Evolutionary conservation across 2,888 invertebrate genomes (phyloP).

Genomic region (Caenorhabditis auriculariae): DNA sequence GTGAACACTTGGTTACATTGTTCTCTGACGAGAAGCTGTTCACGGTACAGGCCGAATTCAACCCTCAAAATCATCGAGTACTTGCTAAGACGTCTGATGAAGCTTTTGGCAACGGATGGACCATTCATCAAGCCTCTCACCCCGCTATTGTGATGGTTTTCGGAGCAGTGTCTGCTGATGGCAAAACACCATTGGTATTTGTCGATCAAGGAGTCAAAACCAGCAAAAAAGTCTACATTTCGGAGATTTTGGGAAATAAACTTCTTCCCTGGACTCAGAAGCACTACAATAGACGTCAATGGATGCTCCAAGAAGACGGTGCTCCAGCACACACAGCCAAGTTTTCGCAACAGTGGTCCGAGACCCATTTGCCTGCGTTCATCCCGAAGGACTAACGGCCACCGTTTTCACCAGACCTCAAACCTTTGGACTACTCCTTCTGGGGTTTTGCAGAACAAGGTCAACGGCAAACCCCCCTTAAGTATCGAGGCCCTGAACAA

Average conservation of each 20-base stretch:
- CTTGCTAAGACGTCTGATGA: background rate
- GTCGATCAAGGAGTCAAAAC: background rate
- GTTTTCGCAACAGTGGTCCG: too few relatives aligned
- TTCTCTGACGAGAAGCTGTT: slow-evolving; percentile 3
- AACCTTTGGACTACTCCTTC: too few relatives aligned
- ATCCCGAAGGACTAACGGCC: too few relatives aligned
- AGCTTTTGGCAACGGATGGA: background rate
- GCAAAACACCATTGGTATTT: slow-evolving; percentile 4
- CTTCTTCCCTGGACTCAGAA: background rate
- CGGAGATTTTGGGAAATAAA: background rate
- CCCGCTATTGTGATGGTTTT: slow-evolving; percentile 3
- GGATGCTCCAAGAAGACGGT: too few relatives aligned
- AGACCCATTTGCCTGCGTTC: too few relatives aligned
- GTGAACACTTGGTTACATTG: background rate
- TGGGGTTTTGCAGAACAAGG: too few relatives aligned
- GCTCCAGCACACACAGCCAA: too few relatives aligned
- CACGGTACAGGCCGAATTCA: background rate
- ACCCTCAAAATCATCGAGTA: background rate
- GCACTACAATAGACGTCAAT: too few relatives aligned
- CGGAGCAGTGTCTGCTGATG: background rate
- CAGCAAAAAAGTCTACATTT: slow-evolving; percentile 1
- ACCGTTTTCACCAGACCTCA: too few relatives aligned
- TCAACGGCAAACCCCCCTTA: too few relatives aligned
- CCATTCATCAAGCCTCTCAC: background rate
- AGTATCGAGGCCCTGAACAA: too few relatives aligned